Percentiles rank a stretch among this genome's conserved stretches.
These are phyloP conservation scores for Melanerpes aurifrons DNA, from an alignment of 2,113 vertebrate species.

Conservation along the genomic window DNA sequence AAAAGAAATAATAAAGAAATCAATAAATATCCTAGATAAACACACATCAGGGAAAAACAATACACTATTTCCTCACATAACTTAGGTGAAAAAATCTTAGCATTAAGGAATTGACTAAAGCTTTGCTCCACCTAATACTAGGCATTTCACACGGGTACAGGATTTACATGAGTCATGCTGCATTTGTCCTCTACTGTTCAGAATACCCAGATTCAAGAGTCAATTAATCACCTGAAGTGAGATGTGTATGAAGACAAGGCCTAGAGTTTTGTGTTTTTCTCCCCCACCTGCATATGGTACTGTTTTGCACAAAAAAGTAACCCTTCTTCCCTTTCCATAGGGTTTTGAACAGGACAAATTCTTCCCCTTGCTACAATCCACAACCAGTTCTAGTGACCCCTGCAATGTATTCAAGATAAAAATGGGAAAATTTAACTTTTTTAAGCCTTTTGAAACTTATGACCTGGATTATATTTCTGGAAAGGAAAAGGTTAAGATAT, in stretches of 20 bases:
- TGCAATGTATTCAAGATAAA: neutral
- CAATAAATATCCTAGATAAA: neutral
- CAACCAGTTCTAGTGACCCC: neutral
- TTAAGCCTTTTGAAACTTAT: neutral
- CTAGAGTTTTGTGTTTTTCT: neutral
- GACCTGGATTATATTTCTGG: neutral
- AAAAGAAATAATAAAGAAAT: neutral
- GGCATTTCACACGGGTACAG: neutral
- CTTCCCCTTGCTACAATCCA: neutral
- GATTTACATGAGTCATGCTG: neutral
- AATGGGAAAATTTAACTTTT: neutral
- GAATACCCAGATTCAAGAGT: neutral
- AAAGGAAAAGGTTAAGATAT: neutral
- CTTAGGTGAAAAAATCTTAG: neutral
- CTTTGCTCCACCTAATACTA: neutral
- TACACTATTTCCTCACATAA: neutral
- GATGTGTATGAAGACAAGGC: neutral
- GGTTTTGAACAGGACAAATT: neutral
- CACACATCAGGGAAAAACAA: neutral
- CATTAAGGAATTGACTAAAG: neutral
- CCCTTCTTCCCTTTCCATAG: neutral
- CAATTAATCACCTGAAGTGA: neutral
- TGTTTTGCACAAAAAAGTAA: neutral
- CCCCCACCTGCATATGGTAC: neutral
- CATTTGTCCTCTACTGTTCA: neutral